Base-by-base conservation (phyloP, 35 echinoderm and acorn worm genomes). In the Amphiura filiformis region DNA sequence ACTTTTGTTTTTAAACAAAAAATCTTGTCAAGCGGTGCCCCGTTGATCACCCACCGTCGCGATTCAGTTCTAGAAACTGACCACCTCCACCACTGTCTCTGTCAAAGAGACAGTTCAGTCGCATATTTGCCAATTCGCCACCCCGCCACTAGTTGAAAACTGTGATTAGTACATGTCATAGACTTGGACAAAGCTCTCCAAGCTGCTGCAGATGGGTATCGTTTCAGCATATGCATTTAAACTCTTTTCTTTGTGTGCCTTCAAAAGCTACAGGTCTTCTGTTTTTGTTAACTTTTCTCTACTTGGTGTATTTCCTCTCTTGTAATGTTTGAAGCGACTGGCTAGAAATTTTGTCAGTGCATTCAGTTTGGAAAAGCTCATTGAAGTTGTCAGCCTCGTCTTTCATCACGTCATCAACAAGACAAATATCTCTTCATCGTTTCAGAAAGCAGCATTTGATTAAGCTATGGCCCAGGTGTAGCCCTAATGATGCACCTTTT, bases 371-470 rank as follows among this genome's bases (percentile, higher is more conserved):
- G 31, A 78, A 87, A 18, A 87, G 40, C 11, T 77, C 34, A 1
- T 26, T 36, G 36, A 87, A 87, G 36, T 32, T n/a, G 22, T 87
- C 23, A 12, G 35, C 64, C 13, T 78, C 61, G 7, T 57, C 65
- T 70, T 87, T 31, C 75, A 34, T 41, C 22, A 1, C 18, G 4
- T 0, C 3, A 38, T 78, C 85, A 37, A 11, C 85, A 1, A 78
- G 3, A 20, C 75, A 34, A 13, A 87, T 87, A 30, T 36, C 85
- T 39, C 40, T 28, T 14, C 85, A 65, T 28, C 75, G n/a, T 78
- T 87, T 87, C 32, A 87, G 13, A n/a, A 78, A 33, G 31, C 85
- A 87, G 37, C 85, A 86, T 31, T 86, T 86, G 9, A 87, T 38
- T 18, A 76, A 30, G 28, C 85, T 87, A 38, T 87, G 70, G 11